Conservation (phyloP, 2,113 vertebrate genomes). For the Saccopteryx bilineata region DNA sequence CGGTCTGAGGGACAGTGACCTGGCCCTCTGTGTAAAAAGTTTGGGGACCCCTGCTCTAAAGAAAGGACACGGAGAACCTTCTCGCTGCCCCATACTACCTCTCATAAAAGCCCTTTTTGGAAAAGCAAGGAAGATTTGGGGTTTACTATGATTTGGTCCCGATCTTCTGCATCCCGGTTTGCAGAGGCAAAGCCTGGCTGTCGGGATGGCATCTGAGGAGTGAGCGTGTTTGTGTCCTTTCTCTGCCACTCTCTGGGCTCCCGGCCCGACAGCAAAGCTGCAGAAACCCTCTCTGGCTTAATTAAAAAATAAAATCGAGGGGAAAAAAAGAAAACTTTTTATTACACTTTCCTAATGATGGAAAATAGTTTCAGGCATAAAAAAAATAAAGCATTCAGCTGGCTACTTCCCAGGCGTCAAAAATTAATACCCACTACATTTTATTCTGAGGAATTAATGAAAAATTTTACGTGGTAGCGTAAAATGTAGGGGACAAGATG, state of each 20-base stretch:
- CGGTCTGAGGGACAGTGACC: too few relatives aligned
- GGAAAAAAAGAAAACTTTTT: conserved; percentile 64
- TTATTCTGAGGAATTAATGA: conserved; percentile 82
- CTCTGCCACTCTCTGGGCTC: not conserved
- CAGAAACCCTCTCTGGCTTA: conserved; percentile 39
- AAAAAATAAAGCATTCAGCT: conserved; percentile 57
- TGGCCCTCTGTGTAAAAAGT: too few relatives aligned
- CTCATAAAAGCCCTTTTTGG: not conserved
- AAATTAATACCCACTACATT: conserved; percentile 81
- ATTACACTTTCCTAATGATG: conserved; percentile 64
- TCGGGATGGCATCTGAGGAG: not conserved
- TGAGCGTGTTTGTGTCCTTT: not conserved
- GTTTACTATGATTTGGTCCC: not conserved
- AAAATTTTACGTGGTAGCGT: conserved; percentile 71
- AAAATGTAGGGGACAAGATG: conserved; percentile 70
- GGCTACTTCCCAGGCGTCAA: conserved; percentile 71
- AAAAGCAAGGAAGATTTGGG: conserved; percentile 2
- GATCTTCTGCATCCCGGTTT: not conserved
- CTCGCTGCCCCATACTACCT: not conserved
- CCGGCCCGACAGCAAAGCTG: not conserved
- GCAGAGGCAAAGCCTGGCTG: not conserved
- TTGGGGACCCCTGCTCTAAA: too few relatives aligned
- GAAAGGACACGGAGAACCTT: not conserved
- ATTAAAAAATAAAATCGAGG: conserved; percentile 78
- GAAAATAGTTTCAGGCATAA: conserved; percentile 76